Base-by-base conservation (phyloP, 2,113 vertebrate genomes). In the Nannospalax galili region DNA sequence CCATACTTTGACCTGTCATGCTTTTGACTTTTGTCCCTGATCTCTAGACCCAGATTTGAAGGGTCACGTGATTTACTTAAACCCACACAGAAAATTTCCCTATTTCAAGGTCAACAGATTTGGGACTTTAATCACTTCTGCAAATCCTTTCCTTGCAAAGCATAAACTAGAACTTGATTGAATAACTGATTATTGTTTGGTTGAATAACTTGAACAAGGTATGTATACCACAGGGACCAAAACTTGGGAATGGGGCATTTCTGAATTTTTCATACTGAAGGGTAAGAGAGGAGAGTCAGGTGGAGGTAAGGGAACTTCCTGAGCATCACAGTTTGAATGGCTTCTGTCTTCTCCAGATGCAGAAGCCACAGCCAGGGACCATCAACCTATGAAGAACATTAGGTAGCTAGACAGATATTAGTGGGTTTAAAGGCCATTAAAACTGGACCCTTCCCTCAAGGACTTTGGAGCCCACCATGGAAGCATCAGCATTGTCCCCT, bases 81-180 rank as follows among this genome's bases (percentile, higher is more conserved):
- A 28, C 16, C 56, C 90, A 87, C 45, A 82, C 16, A 90, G 72
- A 78, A 95, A 73, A 86, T n/a, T 5, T 88, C 89, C 40, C 90
- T 88, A 32, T 80, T 79, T 84, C 87, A 90, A 92, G 62, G 86
- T 85, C n/a, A 86, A 82, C 30, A 14, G 9, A 86, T 40, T 81
- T 48, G 17, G 45, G n/a, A 92, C 28, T 30, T 64, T n/a, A 37
- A 40, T 75, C 81, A 88, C n/a, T 91, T 96, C 74, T 93, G 35
- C 20, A 80, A 93, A 89, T 64, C 42, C 60, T 58, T 58, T 84
- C 78, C 64, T 37, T 4, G 6, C 26, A 88, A 67, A 0, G 30
- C 16, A 28, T 79, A 10, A 2, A 30, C 64, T 64, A 60, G 7
- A 11, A 1, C 77, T 84, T 65, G 14, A 37, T 6, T 81, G 14